Percentiles rank a stretch among this genome's conserved stretches.
Evolutionary conservation across 1,140 invertebrate genomes (phyloP).

Genomic region (Drosophila ironensis): DNA sequence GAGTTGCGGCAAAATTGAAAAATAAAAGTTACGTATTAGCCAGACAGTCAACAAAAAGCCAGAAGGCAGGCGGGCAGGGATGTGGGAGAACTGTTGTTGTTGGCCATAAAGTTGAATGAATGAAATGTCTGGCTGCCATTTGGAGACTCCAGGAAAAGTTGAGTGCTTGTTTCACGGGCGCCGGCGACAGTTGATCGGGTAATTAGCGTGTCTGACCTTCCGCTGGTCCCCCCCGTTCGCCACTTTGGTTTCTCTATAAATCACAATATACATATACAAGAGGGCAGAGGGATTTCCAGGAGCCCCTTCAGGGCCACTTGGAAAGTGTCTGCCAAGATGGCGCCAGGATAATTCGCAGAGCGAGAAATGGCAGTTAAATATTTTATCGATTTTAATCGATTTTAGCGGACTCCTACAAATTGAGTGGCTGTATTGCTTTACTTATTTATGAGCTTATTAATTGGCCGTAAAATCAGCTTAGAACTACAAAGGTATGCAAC

Average conservation of each 20-base stretch:
- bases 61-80: not conserved
- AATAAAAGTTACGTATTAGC: constrained; percentile 77
- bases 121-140: constrained; percentile 69
- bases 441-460: too few relatives aligned
- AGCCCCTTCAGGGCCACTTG: constrained; percentile 39
- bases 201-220: constrained; percentile 73
- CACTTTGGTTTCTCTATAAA: constrained; percentile 6
- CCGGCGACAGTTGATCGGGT: constrained; percentile 58
- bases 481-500: too few relatives aligned
- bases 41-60: constrained; percentile 18
- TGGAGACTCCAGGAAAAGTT: constrained; percentile 10
- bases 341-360: constrained; percentile 38
- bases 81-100: not conserved
- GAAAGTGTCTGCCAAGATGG: constrained; percentile 25
- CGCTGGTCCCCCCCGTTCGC: not conserved
- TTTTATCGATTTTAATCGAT: too few relatives aligned
- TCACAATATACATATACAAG: constrained; percentile 29
- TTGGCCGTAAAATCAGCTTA: too few relatives aligned
- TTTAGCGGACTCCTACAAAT: too few relatives aligned
- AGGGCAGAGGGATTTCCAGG: not conserved
- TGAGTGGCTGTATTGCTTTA: too few relatives aligned
- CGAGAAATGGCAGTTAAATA: constrained; percentile 71
- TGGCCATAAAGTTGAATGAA: constrained; percentile 67
- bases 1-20: constrained; percentile 69
- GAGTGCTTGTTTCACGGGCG: not conserved